A percentile compares a stretch with the other conserved stretches of the same genome.
Evolutionary conservation across 2,113 vertebrate species (phyloP).

Genomic region (Vulpes ferrilata): DNA sequence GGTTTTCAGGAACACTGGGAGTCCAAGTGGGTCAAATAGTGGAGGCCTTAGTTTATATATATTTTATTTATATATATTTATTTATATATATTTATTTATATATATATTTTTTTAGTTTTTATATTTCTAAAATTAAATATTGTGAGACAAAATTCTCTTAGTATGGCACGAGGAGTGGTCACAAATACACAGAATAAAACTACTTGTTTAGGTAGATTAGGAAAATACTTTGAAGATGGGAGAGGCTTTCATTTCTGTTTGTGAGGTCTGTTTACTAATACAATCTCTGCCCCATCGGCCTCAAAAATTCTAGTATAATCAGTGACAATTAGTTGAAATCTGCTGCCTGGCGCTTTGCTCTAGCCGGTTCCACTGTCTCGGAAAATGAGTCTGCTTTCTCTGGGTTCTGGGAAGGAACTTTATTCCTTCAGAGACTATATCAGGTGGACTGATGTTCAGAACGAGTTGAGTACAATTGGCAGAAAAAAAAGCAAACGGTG

Average conservation of each 20-base stretch:
- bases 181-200: constrained; percentile 8
- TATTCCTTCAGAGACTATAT: neutral
- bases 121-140: constrained; percentile 14
- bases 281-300: neutral
- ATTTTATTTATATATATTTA: too few species aligned
- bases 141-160: constrained; percentile 12
- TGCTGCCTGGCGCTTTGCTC: neutral
- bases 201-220: neutral
- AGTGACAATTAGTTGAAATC: neutral
- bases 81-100: too few species aligned
- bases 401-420: neutral
- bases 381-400: neutral
- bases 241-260: neutral
- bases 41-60: constrained; percentile 1
- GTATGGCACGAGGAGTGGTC: neutral
- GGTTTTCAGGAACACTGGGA: neutral
- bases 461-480: neutral
- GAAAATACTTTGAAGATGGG: neutral
- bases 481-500: neutral
- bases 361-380: neutral
- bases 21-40: neutral
- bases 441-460: neutral
- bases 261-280: constrained; percentile 29
- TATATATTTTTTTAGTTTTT: neutral
- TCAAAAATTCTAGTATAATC: neutral